Conservation (phyloP, 1,140 invertebrate genomes). For the Gonioctena quinquepunctata region DNA sequence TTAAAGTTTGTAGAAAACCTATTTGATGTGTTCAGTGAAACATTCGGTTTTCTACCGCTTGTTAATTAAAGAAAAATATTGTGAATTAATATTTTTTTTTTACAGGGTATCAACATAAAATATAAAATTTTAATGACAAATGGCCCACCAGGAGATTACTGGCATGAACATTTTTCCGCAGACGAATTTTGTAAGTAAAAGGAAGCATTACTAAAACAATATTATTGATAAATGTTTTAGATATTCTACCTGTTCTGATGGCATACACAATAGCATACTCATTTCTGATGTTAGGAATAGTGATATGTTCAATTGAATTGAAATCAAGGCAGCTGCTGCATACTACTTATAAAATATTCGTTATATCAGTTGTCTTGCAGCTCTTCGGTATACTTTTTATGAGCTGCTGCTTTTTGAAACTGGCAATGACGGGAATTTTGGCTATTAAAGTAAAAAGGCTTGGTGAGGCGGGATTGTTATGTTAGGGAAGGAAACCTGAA, state of each 20-base stretch:
- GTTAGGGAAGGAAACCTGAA: background rate
- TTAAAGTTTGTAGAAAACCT: no score
- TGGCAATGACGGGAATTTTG: slow-evolving; percentile 71
- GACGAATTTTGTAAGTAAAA: slow-evolving; percentile 86
- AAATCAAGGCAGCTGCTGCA: slow-evolving; percentile 79
- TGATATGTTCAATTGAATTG: slow-evolving; percentile 72
- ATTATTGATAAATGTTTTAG: slow-evolving; percentile 55
- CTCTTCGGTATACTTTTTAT: slow-evolving; percentile 69
- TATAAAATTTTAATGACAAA: slow-evolving; percentile 83
- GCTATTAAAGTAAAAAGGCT: slow-evolving; percentile 61
- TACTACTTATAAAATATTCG: slow-evolving; percentile 85
- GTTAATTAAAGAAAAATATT: no score
- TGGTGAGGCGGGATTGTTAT: slow-evolving; percentile 58
- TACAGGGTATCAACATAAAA: slow-evolving; percentile 68
- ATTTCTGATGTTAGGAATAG: slow-evolving; percentile 65
- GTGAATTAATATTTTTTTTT: no score
- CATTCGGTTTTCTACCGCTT: no score
- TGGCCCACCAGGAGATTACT: slow-evolving; percentile 72
- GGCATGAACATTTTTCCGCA: slow-evolving; percentile 87
- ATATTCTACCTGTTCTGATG: slow-evolving; percentile 73
- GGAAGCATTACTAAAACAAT: background rate
- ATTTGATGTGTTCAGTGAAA: no score
- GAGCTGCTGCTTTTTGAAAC: slow-evolving; percentile 69
- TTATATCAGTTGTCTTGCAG: slow-evolving; percentile 70
- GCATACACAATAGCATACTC: slow-evolving; percentile 67